Evolutionary conservation across 2,113 vertebrate genomes (phyloP).

Genomic region (Thermophis baileyi): DNA sequence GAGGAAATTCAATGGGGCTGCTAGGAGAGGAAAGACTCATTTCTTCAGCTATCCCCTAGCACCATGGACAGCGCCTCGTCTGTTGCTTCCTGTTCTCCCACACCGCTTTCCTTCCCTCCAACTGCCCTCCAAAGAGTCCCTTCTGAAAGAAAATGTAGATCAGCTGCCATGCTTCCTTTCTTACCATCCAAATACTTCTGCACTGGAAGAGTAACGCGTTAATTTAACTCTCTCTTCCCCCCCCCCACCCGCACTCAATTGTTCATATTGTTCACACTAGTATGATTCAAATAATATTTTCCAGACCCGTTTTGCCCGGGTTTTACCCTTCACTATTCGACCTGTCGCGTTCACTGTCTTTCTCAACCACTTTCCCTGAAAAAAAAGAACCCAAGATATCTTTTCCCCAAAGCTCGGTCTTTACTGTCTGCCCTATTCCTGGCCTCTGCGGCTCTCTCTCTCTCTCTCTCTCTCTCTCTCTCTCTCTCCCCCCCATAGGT

Average conservation of each 20-base stretch:
- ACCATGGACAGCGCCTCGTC: conserved; percentile 88
- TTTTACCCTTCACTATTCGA: background rate
- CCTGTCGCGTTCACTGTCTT: background rate
- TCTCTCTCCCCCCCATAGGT: background rate
- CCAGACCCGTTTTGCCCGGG: too few species aligned
- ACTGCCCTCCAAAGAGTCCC: background rate
- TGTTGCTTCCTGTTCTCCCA: background rate
- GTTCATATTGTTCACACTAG: background rate
- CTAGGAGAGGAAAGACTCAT: background rate
- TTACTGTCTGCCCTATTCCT: background rate
- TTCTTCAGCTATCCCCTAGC: conserved; percentile 56
- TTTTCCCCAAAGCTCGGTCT: background rate
- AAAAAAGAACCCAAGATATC: background rate
- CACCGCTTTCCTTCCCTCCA: background rate
- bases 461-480: too few species aligned
- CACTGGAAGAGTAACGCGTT: background rate
- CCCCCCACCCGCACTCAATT: background rate
- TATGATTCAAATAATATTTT: background rate
- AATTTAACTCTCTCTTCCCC: too few species aligned
- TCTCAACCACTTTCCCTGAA: too few species aligned
- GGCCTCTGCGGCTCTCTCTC: too few species aligned
- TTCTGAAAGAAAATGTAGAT: too few species aligned
- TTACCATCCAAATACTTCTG: background rate
- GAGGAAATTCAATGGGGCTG: background rate
- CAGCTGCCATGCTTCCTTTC: background rate